Base-by-base conservation (phyloP, 2,797 vertebrate genomes). In the Podarcis siculus region DNA sequence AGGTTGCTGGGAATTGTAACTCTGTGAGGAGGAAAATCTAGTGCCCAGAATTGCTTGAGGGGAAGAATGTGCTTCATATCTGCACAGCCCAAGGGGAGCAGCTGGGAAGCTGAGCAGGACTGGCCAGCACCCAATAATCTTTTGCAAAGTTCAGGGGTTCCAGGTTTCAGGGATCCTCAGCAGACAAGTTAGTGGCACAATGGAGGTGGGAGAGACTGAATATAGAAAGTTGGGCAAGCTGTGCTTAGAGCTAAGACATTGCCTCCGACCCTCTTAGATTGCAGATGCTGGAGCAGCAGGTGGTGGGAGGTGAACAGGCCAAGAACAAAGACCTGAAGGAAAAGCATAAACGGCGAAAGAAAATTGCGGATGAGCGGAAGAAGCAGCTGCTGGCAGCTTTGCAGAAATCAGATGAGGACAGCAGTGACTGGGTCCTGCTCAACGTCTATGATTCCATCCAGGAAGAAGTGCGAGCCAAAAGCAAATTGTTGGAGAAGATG, bases 391-490 rank as follows among this genome's bases (percentile, higher is more conserved):
- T 97, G 90, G 91, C 95, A 0, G 98, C 98, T 0, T 95, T 98
- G 96, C 97, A 97, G 77, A 97, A 96, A 69, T 92, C 95, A 3
- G 93, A 95, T 0, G 96, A 98, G 93, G 98, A 98, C 71, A 95
- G 97, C 25, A 97, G 97, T 0, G 97, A 99, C 21, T 96, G 94
- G 75, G 97, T 98, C 82, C 96, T 99, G 90, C 95, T 99, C 13
- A 96, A 96, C 0, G 98, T 98, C 78, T 98, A 98, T 0, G 96
- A 98, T 93, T 99, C 98, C 92, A 98, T 98, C 91, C 98, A 98
- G 95, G 98, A 98, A 77, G 98, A 99, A 92, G 96, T 98, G 23
- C 91, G 95, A 67, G 98, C 97, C 92, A 98, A 98, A 94, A 98
- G 93, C 95, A 98, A 97, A 83, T 94, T 97, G 30, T 95, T 99